Conservation (phyloP, 2,797 vertebrate genomes). For the Bovichtus diacanthus region DNA sequence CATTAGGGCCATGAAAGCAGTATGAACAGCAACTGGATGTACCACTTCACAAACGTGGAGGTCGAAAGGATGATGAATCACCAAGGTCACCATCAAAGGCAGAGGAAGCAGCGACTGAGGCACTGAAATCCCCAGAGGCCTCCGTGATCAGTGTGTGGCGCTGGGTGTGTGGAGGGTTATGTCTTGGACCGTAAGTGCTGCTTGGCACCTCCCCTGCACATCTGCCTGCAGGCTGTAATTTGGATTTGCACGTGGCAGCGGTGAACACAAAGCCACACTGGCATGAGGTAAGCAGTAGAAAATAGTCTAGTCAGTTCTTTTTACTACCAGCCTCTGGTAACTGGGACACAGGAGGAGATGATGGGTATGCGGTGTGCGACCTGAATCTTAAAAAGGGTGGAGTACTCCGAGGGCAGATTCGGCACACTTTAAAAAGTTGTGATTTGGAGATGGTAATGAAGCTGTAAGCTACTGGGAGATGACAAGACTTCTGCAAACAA, state of each 20-base stretch:
- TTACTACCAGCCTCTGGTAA: slow-evolving; percentile 63
- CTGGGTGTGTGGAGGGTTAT: slow-evolving; percentile 55
- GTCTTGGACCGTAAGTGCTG: slow-evolving; percentile 59
- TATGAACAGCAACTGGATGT: slow-evolving; percentile 21
- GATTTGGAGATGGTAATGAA: slow-evolving; percentile 66
- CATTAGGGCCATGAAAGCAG: slow-evolving; percentile 47
- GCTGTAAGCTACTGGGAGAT: slow-evolving; percentile 54
- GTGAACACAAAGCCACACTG: slow-evolving; percentile 80
- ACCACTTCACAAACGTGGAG: slow-evolving; percentile 40
- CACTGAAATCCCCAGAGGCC: slow-evolving; percentile 39
- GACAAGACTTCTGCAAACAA: slow-evolving; percentile 40
- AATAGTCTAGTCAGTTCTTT: slow-evolving; percentile 79
- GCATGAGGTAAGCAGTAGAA: slow-evolving; percentile 82
- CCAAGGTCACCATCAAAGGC: slow-evolving; percentile 66
- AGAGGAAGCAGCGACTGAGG: slow-evolving; percentile 35
- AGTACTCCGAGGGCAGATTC: slow-evolving; percentile 43
- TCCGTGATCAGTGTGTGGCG: slow-evolving; percentile 45
- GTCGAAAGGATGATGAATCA: slow-evolving; percentile 49
- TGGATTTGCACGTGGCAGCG: slow-evolving; percentile 81
- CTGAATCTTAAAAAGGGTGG: slow-evolving; percentile 66
- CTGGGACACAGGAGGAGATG: slow-evolving; percentile 49
- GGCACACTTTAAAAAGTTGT: slow-evolving; percentile 49
- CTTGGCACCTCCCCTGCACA: slow-evolving; percentile 75
- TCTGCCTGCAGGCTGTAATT: slow-evolving; percentile 83
- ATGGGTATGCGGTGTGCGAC: slow-evolving; percentile 59